Evolutionary conservation across 2,888 invertebrate species (phyloP), one percentile per base, ranked within the genome.

Genomic region (Heliconius sara): DNA sequence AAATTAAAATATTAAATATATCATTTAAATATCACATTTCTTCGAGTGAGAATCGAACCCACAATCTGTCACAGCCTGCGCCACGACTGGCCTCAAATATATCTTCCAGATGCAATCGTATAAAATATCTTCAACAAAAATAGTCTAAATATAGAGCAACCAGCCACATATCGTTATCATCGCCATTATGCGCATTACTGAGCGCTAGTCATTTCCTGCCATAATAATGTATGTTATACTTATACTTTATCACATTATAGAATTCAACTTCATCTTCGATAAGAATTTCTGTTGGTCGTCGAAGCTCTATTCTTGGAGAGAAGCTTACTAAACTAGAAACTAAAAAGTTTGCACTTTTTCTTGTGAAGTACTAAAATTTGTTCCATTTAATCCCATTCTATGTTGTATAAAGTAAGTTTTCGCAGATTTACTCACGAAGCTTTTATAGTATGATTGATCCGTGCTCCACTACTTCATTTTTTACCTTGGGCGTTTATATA

Each of bases 161-260:
- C n/a, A 6, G 27, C 5, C 63, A 63, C n/a, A 65, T 72, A 39
- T 66, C 72, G 73, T 60, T 78, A 65, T 78, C 72, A 12, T 30
- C 63, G 39, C 19, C 43, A 27, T 70, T 27, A 43, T 43, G 47
- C 47, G 75, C 65, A 39, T 72, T 66, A 66, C 78, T 78, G 34
- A 72, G 78, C 47, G 72, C 66, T 0, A 65, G 52, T 78, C 72
- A 78, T 78, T 78, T 78, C 72, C 72, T 34, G n/a, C 7, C 67
- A 67, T n/a, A 13, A 47, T 57, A 63, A 67, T 60, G 57, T 65
- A 30, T 52, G 39, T 60, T 25, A 60, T 60, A 60, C 60, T 60
- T 60, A 60, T 60, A 10, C 7, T 34, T 60, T 60, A 9, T 10
- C 16, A 60, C 57, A 39, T 73, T 60, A 60, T 13, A 25, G 7